Base-by-base conservation (phyloP, 1,140 invertebrate genomes). In the Drosophila ercepeae region DNA sequence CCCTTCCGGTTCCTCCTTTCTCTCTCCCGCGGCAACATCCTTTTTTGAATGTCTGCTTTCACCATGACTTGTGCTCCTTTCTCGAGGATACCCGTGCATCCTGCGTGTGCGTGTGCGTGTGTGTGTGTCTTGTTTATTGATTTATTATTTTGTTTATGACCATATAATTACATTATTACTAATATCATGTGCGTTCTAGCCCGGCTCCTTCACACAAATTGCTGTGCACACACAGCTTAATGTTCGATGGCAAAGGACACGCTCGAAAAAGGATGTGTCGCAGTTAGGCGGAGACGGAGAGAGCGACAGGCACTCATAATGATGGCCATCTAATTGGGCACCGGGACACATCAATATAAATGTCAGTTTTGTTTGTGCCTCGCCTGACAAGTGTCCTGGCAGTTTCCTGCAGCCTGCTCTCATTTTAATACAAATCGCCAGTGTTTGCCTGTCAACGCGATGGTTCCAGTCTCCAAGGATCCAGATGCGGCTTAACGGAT, bases 81-180 rank as follows among this genome's bases (percentile, higher is more conserved):
- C 2, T 2, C 21, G 4, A 21, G 21, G 21, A 21, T 21, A n/a
- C n/a, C n/a, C n/a, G n/a, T n/a, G n/a, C n/a, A n/a, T n/a, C n/a
- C n/a, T 64, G 41, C 39, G 16, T 6, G 34, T 4, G 39, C 18
- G 44, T 11, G 44, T 25, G 46, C 8, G 23, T 32, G 51, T 60
- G 45, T 39, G 45, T 55, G 23, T 46, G 57, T 8, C 11, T 16
- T 67, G 41, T 60, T 74, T 76, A 86, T 86, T 86, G 81, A 86
- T 86, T 86, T 86, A 86, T 73, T 79, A 76, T 75, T 59, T 81
- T 61, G 55, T 77, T 76, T 86, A 81, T 81, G 59, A 60, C 59
- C 70, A 70, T 65, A 81, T 81, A 86, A 86, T 86, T 86, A 86
- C 73, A 70, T 88, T 86, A 79, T 83, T 75, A 84, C 71, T 72